Evolutionary conservation across 35 echinoderm and acorn worm species (phyloP), one percentile per base, ranked within the genome.

Genomic region (Lytechinus pictus): DNA sequence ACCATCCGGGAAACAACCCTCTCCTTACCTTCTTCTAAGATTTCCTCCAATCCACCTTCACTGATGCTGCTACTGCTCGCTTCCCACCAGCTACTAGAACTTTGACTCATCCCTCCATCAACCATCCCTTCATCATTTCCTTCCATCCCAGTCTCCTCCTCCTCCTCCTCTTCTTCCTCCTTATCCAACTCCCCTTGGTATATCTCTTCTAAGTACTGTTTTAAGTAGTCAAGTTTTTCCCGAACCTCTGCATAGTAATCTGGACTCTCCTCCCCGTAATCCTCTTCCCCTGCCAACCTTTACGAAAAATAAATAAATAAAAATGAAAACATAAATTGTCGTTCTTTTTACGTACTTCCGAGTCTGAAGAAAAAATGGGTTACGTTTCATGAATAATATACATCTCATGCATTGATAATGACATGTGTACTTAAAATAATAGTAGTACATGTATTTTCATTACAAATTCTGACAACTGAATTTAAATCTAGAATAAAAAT

Each of bases 201-300:
- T 10, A 93, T 33, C n/a, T 93, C 53, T 27, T 93, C 53, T 93
- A 93, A 93, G 92, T 93, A 93, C 92, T 93, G 92, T 93, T 93
- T 93, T 93, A 93, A 93, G 92, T 54, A 93, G 92, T 93, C 92
- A 53, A 93, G 92, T 57, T 93, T 93, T 9, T 57, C 92, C 92
- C 8, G 52, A 27, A 93, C 92, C n/a, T 57, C 52, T 33, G 52
- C 54, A 57, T 93, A 93, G 53, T 93, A 54, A 27, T 93, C 92
- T 5, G 19, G 19, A 16, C 66, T 79, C 66, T 79, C 66, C 19
- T 79, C 66, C 66, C 66, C 66, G 66, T 79, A 79, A 24, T 79
- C 66, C 66, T 79, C 66, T 79, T 5, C 66, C n/a, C n/a, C 66
- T n/a, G 19, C 66, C 66, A 79, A 24, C 66, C 66, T 79, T 19